phyloP scores from a whole-genome alignment of 1,140 invertebrate genomes.

The Tetraneura akinire region DNA sequence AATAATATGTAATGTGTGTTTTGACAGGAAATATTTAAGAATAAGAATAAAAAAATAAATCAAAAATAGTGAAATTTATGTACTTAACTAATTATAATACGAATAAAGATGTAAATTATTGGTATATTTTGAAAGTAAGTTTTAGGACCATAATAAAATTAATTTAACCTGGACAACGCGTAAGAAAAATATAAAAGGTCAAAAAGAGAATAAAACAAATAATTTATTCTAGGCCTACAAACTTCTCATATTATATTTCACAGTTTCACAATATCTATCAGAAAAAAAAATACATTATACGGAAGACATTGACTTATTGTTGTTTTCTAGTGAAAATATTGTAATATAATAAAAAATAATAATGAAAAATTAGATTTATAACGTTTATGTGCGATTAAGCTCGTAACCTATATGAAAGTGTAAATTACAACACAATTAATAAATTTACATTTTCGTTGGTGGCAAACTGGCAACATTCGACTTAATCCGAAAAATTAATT shows the following conservation, averaged over 20 bases:
- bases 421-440: background rate
- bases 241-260: background rate
- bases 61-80: no score
- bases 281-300: background rate
- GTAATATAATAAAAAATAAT: background rate
- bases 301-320: background rate
- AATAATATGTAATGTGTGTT: background rate
- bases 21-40: background rate
- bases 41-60: background rate
- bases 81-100: background rate
- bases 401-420: background rate
- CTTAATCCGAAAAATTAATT: background rate
- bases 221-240: background rate
- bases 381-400: background rate
- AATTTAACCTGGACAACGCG: background rate
- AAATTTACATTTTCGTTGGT: constrained; percentile 6
- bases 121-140: background rate
- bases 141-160: background rate
- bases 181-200: background rate
- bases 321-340: background rate
- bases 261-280: background rate
- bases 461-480: background rate
- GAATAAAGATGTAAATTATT: background rate
- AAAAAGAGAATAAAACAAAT: background rate
- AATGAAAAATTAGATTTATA: constrained; percentile 1